phyloP scores from a whole-genome alignment of 2,888 invertebrate genomes.

The Drosophila lacicola region DNA sequence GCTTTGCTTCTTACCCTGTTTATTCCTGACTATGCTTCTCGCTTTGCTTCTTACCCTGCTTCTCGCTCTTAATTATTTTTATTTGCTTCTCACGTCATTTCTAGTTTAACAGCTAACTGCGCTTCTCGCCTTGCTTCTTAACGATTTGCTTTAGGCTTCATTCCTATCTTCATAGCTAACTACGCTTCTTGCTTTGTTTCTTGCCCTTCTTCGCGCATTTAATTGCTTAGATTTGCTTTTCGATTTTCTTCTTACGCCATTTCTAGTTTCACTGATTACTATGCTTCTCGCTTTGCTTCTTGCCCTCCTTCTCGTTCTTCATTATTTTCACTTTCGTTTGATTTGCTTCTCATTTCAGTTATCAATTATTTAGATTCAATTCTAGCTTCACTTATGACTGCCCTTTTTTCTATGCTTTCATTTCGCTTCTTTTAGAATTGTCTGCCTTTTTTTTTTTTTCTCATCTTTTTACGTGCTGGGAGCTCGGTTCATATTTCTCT shows the following conservation, averaged over 20 bases:
- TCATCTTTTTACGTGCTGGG: no score
- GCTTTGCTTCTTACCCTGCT: no score
- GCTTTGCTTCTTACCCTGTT: background rate
- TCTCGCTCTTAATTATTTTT: no score
- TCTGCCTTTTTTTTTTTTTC: background rate
- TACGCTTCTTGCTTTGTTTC: background rate
- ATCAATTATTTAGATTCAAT: no score
- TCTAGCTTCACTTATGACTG: no score
- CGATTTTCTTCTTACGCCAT: background rate
- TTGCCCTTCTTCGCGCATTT: no score
- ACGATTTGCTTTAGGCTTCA: no score
- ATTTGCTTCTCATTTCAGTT: background rate
- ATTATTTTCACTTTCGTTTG: background rate
- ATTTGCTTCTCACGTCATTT: background rate
- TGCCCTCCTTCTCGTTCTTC: background rate
- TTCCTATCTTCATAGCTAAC: background rate
- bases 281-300: no score
- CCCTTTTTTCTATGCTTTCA: background rate
- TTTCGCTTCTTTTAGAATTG: background rate
- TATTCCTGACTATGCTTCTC: no score
- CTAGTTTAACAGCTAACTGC: background rate
- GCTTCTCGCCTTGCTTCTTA: background rate
- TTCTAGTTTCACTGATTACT: background rate
- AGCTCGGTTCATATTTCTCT: no score
- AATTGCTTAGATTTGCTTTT: no score